phyloP scores from a whole-genome alignment of 2,888 invertebrate species.

The Trachelus troglodyta region DNA sequence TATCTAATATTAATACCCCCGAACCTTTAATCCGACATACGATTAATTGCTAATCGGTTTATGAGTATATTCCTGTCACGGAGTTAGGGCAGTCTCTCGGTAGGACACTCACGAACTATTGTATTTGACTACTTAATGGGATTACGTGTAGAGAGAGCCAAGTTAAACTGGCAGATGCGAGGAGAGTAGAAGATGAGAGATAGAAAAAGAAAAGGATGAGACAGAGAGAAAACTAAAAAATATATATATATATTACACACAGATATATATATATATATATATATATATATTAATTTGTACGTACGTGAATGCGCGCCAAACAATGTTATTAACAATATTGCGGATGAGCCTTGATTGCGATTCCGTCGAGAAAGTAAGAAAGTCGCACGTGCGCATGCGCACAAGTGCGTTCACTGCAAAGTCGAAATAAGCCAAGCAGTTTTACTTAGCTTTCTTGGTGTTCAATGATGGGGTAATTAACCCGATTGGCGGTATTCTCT shows the following conservation, averaged over 20 bases:
- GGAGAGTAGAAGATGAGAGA: slow-evolving; percentile 1
- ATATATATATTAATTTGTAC: slow-evolving; percentile 3
- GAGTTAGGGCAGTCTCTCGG: slow-evolving; percentile 32
- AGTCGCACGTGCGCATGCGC: slow-evolving; percentile 2
- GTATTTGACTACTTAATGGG: slow-evolving; percentile 29
- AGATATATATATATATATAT: neutral
- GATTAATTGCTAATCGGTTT: neutral
- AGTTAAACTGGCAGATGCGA: slow-evolving; percentile 10
- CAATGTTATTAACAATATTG: too few relatives aligned
- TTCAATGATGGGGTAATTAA: slow-evolving; percentile 26
- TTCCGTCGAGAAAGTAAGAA: slow-evolving; percentile 9
- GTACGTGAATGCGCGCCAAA: slow-evolving; percentile 1
- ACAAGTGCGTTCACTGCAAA: slow-evolving; percentile 22
- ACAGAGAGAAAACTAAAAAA: slow-evolving; percentile 15
- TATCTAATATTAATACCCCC: slow-evolving; percentile 39
- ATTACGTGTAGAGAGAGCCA: slow-evolving; percentile 22
- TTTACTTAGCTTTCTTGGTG: slow-evolving; percentile 43
- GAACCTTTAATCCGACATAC: slow-evolving; percentile 32
- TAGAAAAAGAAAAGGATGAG: slow-evolving; percentile 5
- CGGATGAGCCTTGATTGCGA: too few relatives aligned
- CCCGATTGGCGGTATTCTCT: too few relatives aligned
- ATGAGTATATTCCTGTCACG: slow-evolving; percentile 31
- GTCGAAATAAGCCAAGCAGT: slow-evolving; percentile 24
- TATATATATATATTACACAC: neutral
- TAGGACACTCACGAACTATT: slow-evolving; percentile 20